Evolutionary conservation across 2,113 vertebrate genomes (phyloP).

Genomic region (Pionites leucogaster): DNA sequence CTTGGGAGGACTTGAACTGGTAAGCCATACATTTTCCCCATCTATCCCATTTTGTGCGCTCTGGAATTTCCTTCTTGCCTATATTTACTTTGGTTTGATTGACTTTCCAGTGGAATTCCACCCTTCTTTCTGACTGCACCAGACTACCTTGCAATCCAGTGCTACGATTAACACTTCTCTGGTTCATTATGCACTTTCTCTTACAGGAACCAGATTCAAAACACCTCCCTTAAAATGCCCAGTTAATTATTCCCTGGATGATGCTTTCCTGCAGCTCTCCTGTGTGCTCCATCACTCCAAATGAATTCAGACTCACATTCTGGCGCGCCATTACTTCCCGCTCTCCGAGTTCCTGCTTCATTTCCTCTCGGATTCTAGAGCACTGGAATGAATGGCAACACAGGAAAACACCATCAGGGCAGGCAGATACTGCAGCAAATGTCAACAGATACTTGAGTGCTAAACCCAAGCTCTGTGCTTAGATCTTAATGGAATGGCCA

Average conservation of each 20-base stretch:
- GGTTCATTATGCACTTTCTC: not conserved
- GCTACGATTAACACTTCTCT: not conserved
- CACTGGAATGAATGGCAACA: constrained; percentile 53
- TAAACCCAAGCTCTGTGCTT: not conserved
- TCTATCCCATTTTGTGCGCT: not conserved
- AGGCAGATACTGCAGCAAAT: not conserved
- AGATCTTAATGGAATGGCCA: no score
- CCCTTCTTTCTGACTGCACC: not conserved
- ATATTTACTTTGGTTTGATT: rapidly evolving
- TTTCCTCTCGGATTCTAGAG: constrained; percentile 59
- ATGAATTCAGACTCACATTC: constrained; percentile 40
- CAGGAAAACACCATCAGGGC: not conserved
- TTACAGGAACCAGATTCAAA: not conserved
- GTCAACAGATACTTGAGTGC: not conserved
- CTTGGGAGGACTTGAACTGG: not conserved
- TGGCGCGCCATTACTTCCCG: constrained; percentile 57
- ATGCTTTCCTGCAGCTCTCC: not conserved
- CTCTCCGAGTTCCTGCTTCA: constrained; percentile 48
- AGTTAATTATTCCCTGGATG: not conserved
- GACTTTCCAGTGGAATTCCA: not conserved
- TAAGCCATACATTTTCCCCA: not conserved
- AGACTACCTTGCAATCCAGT: rapidly evolving
- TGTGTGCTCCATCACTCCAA: not conserved
- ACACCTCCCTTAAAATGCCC: not conserved
- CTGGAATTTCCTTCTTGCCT: not conserved